A percentile compares a stretch with the other conserved stretches of the same genome.
phyloP scores from a whole-genome alignment of 2,888 invertebrate species.

The Meloe dianella region DNA sequence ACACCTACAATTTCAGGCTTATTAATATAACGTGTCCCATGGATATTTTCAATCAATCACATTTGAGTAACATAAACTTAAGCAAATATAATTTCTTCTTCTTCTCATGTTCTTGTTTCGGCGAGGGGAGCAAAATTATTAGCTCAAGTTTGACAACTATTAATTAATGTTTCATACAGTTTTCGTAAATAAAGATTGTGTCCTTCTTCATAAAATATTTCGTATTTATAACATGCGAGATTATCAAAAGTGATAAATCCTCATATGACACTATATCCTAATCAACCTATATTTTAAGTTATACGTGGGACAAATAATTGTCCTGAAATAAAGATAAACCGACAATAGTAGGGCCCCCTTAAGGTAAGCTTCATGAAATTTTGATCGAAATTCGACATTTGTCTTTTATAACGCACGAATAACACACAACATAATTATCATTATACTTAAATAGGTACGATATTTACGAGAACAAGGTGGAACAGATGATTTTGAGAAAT shows the following conservation, averaged over 20 bases:
- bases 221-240: neutral
- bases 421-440: neutral
- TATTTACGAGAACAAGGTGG: neutral
- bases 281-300: conserved; percentile 18
- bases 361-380: conserved; percentile 13
- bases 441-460: too few relatives aligned
- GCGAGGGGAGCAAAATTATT: too few relatives aligned
- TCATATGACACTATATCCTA: neutral
- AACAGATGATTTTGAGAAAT: neutral
- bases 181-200: neutral
- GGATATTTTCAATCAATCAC: neutral
- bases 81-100: too few relatives aligned
- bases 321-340: conserved; percentile 27
- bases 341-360: conserved; percentile 25
- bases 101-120: too few relatives aligned
- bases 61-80: too few relatives aligned
- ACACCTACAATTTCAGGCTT: neutral
- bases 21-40: neutral
- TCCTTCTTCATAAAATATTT: neutral
- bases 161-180: too few relatives aligned
- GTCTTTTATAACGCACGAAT: neutral
- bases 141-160: too few relatives aligned
- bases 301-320: conserved; percentile 28
- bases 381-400: neutral
- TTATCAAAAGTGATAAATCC: neutral